Evolutionary conservation across 2,797 vertebrate species (phyloP), one percentile per base, ranked within the genome.

Genomic region (Lagorchestes hirsutus): DNA sequence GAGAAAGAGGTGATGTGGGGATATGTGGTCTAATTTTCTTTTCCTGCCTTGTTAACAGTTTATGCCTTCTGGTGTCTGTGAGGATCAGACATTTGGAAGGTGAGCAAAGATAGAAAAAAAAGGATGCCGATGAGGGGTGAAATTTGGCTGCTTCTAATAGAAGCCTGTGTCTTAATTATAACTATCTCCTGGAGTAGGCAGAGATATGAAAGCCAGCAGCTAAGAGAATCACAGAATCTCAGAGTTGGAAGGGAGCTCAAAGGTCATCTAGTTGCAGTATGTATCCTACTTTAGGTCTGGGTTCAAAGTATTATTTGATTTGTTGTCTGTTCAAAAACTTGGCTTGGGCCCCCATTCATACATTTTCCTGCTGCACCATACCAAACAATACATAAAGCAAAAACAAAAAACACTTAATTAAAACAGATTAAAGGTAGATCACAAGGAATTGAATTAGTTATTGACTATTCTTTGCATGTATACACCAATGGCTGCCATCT

Each of bases 121-220:
- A 82, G 74, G 18, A 82, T 82, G 74, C 74, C 27, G 40, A 82
- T 82, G 74, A 82, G 40, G 40, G 40, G 16, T 46, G 40, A 82
- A 82, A 82, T 82, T 46, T 82, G 74, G 40, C 22, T 46, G n/a
- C 40, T 46, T 46, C 40, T 24, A 82, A 46, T 82, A 46, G 40
- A 62, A 82, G 40, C 40, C 74, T 82, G 46, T 82, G n/a, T 82
- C 74, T 82, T 82, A 82, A 82, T 82, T 82, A 82, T 82, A 82
- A 82, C 40, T 22, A 46, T 82, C 74, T 82, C 40, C 74, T 3
- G 74, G 74, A 82, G 40, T n/a, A 74, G n/a, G 67, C n/a, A 74
- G 59, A 62, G 67, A 40, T 74, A 82, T 82, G 74, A 82, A 82
- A 46, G 10, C 40, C 40, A 82, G 74, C 40, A 82, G 40, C 40